Evolutionary conservation across 2,888 invertebrate genomes (phyloP).

Genomic region (Drosophila picticornis): DNA sequence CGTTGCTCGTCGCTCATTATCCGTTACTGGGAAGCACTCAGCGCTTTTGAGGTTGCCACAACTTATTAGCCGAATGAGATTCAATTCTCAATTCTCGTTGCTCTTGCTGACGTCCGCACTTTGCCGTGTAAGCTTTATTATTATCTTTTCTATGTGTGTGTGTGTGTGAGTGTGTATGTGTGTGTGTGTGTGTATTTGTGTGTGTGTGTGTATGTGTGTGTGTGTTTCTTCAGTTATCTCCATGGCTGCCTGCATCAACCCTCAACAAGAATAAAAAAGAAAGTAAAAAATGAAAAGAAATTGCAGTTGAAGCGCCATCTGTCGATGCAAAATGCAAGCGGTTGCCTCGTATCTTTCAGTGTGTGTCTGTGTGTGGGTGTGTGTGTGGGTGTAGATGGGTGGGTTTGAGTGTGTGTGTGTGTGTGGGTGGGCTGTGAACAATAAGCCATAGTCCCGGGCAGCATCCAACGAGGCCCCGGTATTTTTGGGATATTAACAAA

Average conservation of each 20-base stretch:
- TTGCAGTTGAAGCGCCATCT: slow-evolving; percentile 57
- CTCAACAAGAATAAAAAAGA: slow-evolving; percentile 4
- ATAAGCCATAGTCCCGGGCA: slow-evolving; percentile 56
- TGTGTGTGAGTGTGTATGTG: neutral
- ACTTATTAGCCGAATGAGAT: slow-evolving; percentile 14
- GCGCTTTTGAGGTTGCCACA: neutral
- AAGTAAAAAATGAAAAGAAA: slow-evolving; percentile 18
- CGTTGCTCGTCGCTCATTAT: neutral
- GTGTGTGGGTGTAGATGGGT: slow-evolving; percentile 34
- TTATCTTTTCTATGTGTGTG: neutral
- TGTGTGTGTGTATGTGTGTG: slow-evolving; percentile 3
- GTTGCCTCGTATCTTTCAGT: slow-evolving; percentile 18
- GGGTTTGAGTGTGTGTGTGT: slow-evolving; percentile 7
- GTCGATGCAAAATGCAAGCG: slow-evolving; percentile 61
- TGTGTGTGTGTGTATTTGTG: neutral
- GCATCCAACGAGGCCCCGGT: slow-evolving; percentile 29
- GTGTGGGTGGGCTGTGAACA: slow-evolving; percentile 46
- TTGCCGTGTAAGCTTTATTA: neutral
- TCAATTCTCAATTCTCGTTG: slow-evolving; percentile 13
- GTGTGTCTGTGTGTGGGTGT: slow-evolving; percentile 6
- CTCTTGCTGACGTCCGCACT: slow-evolving; percentile 17
- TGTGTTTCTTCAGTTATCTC: slow-evolving; percentile 8
- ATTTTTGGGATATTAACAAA: slow-evolving; percentile 56
- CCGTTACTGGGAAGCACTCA: neutral
- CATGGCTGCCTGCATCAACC: slow-evolving; percentile 31